Evolutionary conservation across 2,113 vertebrate species (phyloP).

Genomic region (Desmodus rotundus): DNA sequence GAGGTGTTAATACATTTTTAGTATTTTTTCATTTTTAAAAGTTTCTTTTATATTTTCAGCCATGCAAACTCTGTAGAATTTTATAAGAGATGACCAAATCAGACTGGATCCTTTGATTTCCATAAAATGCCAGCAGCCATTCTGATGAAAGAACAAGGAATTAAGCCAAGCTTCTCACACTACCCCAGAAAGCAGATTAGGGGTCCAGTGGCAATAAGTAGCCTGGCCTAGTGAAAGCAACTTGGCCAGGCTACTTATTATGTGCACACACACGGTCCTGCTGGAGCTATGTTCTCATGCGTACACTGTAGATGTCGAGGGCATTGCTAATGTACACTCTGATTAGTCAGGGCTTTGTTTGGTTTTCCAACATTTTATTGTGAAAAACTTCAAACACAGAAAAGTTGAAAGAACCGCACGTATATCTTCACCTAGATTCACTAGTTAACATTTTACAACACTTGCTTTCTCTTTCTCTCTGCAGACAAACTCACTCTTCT

Average conservation of each 20-base stretch:
- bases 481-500: background rate
- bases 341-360: background rate
- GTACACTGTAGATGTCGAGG: background rate
- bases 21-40: background rate
- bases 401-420: background rate
- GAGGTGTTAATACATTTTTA: background rate
- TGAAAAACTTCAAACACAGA: background rate
- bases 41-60: background rate
- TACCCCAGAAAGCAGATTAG: background rate
- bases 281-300: background rate
- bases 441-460: background rate
- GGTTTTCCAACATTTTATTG: background rate
- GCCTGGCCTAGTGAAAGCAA: background rate
- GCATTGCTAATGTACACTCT: background rate
- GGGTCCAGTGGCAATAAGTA: background rate
- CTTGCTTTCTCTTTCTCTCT: background rate
- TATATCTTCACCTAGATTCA: background rate
- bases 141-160: conserved; percentile 12
- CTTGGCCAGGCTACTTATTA: background rate
- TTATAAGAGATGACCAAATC: background rate
- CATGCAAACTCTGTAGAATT: background rate
- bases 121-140: conserved; percentile 4
- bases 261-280: background rate
- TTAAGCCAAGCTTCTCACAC: background rate
- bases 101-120: conserved; percentile 26